Base-by-base conservation (phyloP, 1,140 invertebrate species). In the Chironomus tepperi region DNA sequence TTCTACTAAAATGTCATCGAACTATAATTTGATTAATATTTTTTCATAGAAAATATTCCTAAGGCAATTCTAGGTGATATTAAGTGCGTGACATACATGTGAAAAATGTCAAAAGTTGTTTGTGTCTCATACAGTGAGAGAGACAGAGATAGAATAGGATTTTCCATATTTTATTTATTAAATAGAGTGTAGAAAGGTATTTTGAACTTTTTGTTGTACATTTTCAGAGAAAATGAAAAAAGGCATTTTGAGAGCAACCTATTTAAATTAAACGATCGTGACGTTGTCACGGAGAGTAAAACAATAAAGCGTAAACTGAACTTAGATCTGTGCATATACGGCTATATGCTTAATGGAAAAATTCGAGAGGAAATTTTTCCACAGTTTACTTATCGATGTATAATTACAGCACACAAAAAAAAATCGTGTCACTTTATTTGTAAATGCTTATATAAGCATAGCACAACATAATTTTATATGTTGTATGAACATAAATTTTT, bases 391-490 rank as follows among this genome's bases (percentile, higher is more conserved):
- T 57, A 57, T 57, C 47, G 47, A 57, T 57, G 47, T 34, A 5
- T n/a, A 57, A 57, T 57, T 57, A 57, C 47, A 57, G n/a, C 8
- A 57, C 12, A 15, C 47, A 57, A 57, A 57, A n/a, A n/a, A n/a
- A n/a, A 57, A 57, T 57, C 47, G 47, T 57, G 47, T 57, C 47
- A 57, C n/a, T 57, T 57, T 15, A 57, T 57, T 57, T 57, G 47
- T 15, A 57, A 57, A 15, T 57, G 12, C 7, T 57, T 57, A 57
- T 57, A 57, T 57, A 57, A 57, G 47, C 12, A n/a, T n/a, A 57
- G 47, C 47, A 57, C 24, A 34, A 34, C 24, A 34, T 34, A 34
- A 34, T 1, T 34, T 34, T 34, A 5, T 34, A 34, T 34, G 24
- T 34, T 57, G 47, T n/a, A n/a, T 15, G 47, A 57, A 57, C 47